Conservation (phyloP, 92 coral and sea anemone species). For the Umimayanthus chanpuru region DNA sequence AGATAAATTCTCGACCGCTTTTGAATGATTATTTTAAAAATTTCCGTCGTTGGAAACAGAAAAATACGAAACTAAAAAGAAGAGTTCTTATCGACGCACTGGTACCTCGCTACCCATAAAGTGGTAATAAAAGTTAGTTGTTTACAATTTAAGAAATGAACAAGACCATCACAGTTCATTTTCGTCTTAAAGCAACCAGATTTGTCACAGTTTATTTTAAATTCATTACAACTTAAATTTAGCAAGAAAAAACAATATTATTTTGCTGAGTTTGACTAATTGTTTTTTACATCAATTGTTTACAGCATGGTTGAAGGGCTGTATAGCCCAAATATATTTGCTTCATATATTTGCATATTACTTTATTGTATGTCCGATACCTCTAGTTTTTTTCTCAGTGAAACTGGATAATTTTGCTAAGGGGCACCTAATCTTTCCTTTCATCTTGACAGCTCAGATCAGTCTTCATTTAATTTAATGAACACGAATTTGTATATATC, state of each 20-base stretch:
- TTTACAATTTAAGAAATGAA: conserved; percentile 14
- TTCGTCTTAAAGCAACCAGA: not conserved
- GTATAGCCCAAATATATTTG: not conserved
- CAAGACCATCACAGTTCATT: not conserved
- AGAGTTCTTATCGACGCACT: not conserved
- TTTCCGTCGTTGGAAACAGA: not conserved
- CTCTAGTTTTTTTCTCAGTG: too few species aligned
- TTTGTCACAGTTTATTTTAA: conserved; percentile 12
- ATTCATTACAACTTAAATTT: not conserved
- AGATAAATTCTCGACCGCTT: not conserved
- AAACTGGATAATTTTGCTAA: not conserved
- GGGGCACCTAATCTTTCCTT: conserved; percentile 1
- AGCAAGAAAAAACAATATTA: not conserved
- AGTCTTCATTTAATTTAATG: conserved; percentile 25
- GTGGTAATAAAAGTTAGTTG: conserved; percentile 14
- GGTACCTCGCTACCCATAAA: not conserved
- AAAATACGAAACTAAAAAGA: not conserved
- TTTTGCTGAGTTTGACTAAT: not conserved
- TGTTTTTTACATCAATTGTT: not conserved
- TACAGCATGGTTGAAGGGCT: not conserved
- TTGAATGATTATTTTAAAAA: not conserved
- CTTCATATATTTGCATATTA: not conserved
- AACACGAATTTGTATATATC: conserved; percentile 13
- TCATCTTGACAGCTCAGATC: conserved; percentile 13
- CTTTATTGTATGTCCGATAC: not conserved